Evolutionary conservation across 2,113 vertebrate species (phyloP), one percentile per base, ranked within the genome.

Genomic region (Martes martes): DNA sequence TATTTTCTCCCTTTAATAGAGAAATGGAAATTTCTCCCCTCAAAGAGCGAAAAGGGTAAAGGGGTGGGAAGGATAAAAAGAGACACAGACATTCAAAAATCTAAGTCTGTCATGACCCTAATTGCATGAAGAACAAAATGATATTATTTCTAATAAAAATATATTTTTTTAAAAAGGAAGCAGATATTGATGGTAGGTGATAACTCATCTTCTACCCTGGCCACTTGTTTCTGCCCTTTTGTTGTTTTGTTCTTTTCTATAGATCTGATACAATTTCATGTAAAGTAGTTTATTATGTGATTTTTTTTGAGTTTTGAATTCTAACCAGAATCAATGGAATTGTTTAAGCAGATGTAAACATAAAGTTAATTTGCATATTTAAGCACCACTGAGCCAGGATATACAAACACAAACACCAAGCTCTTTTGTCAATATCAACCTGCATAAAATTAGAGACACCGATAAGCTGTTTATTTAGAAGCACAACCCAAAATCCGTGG

Each of bases 381-480:
- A 96, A 98, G 69, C 39, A 93, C 11, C 15, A 80, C 74, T 55
- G 88, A 92, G 28, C 33, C 74, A 95, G 52, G 24, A 80, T 95
- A 93, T 73, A 65, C 50, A 96, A 90, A 95, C 71, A 92, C 4
- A 71, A 96, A 87, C 67, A 88, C 26, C 73, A 73, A 86, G n/a
- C 95, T 95, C 6, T 61, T 76, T 85, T 97, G 84, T 94, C 52
- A 88, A 94, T 93, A 97, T 50, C 55, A 88, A 94, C 19, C 84
- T 91, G 47, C 59, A 87, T 74, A 91, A 85, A 90, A 92, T 74
- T 61, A 84, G 19, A 97, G 88, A 33, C 52, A 95, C 15, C 71
- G 33, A 80, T 79, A 94, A 91, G 4, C n/a, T 94, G n/a, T 81
- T 96, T 95, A 94, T 87, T 89, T 96, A 71, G 31, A 96, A 88